phyloP scores from a whole-genome alignment of 2,797 vertebrate species.

The Balearica regulorum region DNA sequence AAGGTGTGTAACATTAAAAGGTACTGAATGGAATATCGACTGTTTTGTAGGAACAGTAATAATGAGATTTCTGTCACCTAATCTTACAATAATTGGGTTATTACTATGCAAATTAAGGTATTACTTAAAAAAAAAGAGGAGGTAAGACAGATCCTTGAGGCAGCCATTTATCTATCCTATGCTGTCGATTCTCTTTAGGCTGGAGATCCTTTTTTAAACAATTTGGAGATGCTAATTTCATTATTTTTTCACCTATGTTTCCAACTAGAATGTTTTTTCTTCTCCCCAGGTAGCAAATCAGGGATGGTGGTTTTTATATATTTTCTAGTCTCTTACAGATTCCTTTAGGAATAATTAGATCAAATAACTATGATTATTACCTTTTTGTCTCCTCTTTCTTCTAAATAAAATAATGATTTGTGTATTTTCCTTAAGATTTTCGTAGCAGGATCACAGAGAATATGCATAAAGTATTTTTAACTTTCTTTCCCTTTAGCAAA shows the following conservation, averaged over 20 bases:
- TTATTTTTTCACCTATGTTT: conserved; percentile 50
- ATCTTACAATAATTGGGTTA: conserved; percentile 83
- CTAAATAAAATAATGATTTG: conserved; percentile 38
- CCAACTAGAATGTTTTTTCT: conserved; percentile 20
- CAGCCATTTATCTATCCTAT: conserved; percentile 70
- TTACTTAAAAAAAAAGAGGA: conserved; percentile 73
- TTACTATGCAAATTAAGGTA: conserved; percentile 84
- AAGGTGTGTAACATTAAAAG: conserved; percentile 79
- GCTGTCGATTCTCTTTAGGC: conserved; percentile 62
- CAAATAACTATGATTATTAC: conserved; percentile 49
- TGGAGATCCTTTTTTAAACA: conserved; percentile 68
- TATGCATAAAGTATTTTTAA: conserved; percentile 21
- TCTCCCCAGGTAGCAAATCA: conserved; percentile 60
- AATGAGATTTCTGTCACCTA: conserved; percentile 81
- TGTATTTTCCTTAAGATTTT: conserved; percentile 34
- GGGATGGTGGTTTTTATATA: conserved; percentile 18
- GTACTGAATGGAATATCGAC: conserved; percentile 79
- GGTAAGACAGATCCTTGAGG: conserved; percentile 71
- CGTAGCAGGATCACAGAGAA: background rate
- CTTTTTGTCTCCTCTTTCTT: conserved; percentile 18
- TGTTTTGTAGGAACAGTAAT: conserved; percentile 78
- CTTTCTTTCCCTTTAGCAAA: background rate
- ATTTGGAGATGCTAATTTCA: conserved; percentile 66
- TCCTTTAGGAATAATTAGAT: conserved; percentile 70
- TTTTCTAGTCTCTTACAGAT: conserved; percentile 54